Percentiles rank a stretch among this genome's conserved stretches.
These are phyloP conservation scores for Spilogale gracilis DNA, from an alignment of 2,113 vertebrate genomes.

Conservation along the genomic window DNA sequence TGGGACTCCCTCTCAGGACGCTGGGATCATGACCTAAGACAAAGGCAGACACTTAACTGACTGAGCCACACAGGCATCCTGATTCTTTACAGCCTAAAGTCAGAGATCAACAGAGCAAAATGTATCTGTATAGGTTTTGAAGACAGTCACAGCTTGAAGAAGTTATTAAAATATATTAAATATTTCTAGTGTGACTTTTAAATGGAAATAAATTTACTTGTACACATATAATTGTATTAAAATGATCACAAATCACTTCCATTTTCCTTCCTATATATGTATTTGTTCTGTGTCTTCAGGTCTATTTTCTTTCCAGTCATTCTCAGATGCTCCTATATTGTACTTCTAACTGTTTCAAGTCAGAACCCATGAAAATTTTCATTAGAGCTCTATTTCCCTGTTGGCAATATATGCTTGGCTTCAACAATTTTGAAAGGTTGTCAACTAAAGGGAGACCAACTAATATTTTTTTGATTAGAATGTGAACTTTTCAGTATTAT, in stretches of 20 bases:
- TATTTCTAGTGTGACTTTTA: constrained; percentile 32
- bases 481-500: background rate
- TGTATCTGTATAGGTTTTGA: background rate
- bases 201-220: background rate
- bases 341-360: background rate
- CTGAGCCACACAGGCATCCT: background rate
- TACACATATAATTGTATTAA: background rate
- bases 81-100: background rate
- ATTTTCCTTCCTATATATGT: background rate
- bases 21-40: background rate
- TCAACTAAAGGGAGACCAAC: background rate
- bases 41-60: background rate
- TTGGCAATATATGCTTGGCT: constrained; percentile 13
- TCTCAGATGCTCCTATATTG: background rate
- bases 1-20: no score
- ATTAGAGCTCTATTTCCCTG: background rate
- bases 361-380: background rate
- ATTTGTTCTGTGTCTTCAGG: background rate
- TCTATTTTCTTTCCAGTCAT: background rate
- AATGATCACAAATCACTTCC: background rate
- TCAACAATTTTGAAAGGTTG: background rate
- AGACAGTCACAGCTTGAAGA: background rate
- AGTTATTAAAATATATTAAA: background rate
- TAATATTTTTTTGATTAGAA: constrained; percentile 32
- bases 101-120: background rate